Conservation (phyloP, 2,888 invertebrate species). For the Yponomeuta cagnagella region DNA sequence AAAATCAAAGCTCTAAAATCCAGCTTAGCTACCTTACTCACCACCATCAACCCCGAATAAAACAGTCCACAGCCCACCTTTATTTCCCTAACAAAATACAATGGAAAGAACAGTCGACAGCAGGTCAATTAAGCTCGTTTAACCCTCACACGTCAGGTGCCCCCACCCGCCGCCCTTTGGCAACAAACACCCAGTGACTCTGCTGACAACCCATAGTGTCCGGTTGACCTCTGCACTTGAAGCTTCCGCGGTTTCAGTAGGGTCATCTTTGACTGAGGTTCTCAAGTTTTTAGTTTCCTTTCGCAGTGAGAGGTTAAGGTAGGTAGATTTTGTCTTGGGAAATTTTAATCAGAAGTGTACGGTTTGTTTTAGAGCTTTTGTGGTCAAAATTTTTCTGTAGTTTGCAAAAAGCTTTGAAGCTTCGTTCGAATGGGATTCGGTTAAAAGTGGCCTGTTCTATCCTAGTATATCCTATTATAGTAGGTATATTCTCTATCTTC, state of each 20-base stretch:
- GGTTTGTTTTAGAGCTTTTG: too few species aligned
- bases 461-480: too few species aligned
- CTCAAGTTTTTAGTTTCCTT: not conserved
- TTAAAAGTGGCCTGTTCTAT: too few species aligned
- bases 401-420: too few species aligned
- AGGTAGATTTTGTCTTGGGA: not conserved
- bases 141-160: slow-evolving; percentile 41
- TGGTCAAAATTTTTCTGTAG: too few species aligned
- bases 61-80: slow-evolving; percentile 40
- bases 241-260: slow-evolving; percentile 29
- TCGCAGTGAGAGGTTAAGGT: not conserved
- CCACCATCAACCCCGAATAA: too few species aligned
- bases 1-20: too few species aligned
- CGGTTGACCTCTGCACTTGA: slow-evolving; percentile 47
- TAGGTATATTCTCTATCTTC: too few species aligned
- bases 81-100: slow-evolving; percentile 28
- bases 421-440: too few species aligned
- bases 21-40: too few species aligned
- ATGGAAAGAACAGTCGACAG: slow-evolving; percentile 8
- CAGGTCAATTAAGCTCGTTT: slow-evolving; percentile 65
- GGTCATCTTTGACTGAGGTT: slow-evolving; percentile 32
- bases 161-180: not conserved
- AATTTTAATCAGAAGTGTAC: too few species aligned
- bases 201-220: slow-evolving; percentile 51
- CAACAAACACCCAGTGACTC: slow-evolving; percentile 36